phyloP scores from a whole-genome alignment of 2,888 invertebrate species.

The Diaperis boleti region DNA sequence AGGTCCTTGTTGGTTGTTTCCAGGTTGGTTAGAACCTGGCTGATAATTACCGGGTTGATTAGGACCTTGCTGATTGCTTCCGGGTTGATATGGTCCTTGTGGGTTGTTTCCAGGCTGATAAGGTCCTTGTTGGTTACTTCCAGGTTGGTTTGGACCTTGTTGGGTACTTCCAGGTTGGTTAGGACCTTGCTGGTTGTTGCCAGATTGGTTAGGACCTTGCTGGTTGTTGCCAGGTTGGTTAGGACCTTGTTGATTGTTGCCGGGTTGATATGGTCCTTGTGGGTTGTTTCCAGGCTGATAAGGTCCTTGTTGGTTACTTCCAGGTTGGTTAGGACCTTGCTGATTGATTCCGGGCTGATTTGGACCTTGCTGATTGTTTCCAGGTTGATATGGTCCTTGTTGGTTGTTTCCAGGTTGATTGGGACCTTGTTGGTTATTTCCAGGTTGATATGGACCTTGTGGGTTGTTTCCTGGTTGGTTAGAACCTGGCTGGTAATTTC shows the following conservation, averaged over 20 bases:
- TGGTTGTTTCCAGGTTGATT: slow-evolving; percentile 34
- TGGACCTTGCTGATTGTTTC: slow-evolving; percentile 15
- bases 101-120: slow-evolving; percentile 8
- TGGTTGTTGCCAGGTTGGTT: slow-evolving; percentile 25
- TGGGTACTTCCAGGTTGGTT: slow-evolving; percentile 26
- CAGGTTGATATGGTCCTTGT: slow-evolving; percentile 38
- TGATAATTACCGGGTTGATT: slow-evolving; percentile 35
- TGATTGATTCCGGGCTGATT: slow-evolving; percentile 28
- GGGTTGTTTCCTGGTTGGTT: slow-evolving; percentile 24
- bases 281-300: slow-evolving; percentile 32
- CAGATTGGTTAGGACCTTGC: slow-evolving; percentile 21
- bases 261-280: slow-evolving; percentile 23
- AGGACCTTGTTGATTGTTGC: background rate
- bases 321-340: slow-evolving; percentile 28
- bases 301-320: slow-evolving; percentile 33
- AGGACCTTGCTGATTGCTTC: slow-evolving; percentile 23
- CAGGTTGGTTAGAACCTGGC: slow-evolving; percentile 39
- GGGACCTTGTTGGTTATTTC: slow-evolving; percentile 33
- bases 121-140: slow-evolving; percentile 13
- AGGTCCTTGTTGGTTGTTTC: slow-evolving; percentile 41
- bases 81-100: slow-evolving; percentile 9
- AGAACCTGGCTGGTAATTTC: slow-evolving; percentile 41
- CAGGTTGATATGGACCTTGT: slow-evolving; percentile 33
- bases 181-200: slow-evolving; percentile 38
- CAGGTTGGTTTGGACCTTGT: slow-evolving; percentile 37